Evolutionary conservation across 2,888 invertebrate species (phyloP).

Genomic region (Ophion ventricosus): DNA sequence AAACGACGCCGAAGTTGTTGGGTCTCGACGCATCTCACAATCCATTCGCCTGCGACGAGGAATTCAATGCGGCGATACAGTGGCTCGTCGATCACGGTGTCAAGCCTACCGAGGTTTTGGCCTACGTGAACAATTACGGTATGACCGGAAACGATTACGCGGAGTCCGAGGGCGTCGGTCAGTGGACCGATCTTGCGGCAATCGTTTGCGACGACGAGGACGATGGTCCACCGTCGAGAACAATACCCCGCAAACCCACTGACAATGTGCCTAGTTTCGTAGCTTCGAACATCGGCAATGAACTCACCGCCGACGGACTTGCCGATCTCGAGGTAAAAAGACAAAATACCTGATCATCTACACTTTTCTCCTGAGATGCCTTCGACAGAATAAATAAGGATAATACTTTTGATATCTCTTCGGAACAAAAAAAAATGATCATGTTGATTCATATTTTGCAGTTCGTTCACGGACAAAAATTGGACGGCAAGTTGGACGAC

Average conservation of each 20-base stretch:
- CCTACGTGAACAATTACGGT: constrained; percentile 72
- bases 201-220: constrained; percentile 76
- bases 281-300: constrained; percentile 60
- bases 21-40: constrained; percentile 87
- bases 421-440: neutral
- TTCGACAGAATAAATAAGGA: neutral
- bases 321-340: constrained; percentile 42
- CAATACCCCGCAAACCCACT: constrained; percentile 62
- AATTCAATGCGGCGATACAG: constrained; percentile 88
- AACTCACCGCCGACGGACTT: constrained; percentile 37
- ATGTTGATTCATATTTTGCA: constrained; percentile 37
- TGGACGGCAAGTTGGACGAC: constrained; percentile 71
- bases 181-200: constrained; percentile 81
- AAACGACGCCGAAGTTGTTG: constrained; percentile 85
- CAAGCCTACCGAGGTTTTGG: constrained; percentile 83
- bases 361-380: too few relatives aligned
- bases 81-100: constrained; percentile 87
- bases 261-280: constrained; percentile 65
- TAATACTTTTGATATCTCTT: neutral
- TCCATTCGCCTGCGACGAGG: constrained; percentile 88
- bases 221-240: constrained; percentile 76
- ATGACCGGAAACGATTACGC: constrained; percentile 73
- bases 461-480: constrained; percentile 71
- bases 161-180: constrained; percentile 71
- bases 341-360: too few relatives aligned